Evolutionary conservation across 2,888 invertebrate genomes (phyloP).

Genomic region (Trissonchulus sp.): DNA sequence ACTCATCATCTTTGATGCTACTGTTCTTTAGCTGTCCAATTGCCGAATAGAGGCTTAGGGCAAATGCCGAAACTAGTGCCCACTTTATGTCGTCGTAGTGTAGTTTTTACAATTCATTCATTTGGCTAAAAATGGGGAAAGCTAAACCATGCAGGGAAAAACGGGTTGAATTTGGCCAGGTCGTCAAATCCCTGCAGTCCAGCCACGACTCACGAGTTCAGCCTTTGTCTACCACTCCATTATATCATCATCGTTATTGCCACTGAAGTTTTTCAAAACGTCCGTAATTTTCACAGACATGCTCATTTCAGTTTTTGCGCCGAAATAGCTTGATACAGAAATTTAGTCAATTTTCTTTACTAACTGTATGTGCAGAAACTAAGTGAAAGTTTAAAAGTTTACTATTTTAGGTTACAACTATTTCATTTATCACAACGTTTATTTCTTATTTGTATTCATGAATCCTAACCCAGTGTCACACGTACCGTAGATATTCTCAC

Average conservation of each 20-base stretch:
- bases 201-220: background rate
- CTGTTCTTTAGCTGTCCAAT: background rate
- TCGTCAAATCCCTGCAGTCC: background rate
- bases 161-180: background rate
- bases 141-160: background rate
- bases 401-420: too few relatives aligned
- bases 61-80: background rate
- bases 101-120: background rate
- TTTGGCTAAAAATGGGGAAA: background rate
- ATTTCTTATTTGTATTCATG: too few relatives aligned
- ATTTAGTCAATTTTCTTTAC: too few relatives aligned
- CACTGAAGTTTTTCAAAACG: background rate
- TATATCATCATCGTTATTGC: constrained; percentile 1
- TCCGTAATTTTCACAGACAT: too few relatives aligned
- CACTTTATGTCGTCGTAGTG: background rate
- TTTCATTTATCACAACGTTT: too few relatives aligned
- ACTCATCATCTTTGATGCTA: background rate
- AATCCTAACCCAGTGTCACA: too few relatives aligned
- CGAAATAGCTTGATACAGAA: too few relatives aligned
- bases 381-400: too few relatives aligned
- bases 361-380: too few relatives aligned
- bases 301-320: too few relatives aligned
- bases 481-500: too few relatives aligned
- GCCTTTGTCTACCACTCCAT: background rate
- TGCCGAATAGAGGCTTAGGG: background rate